These are phyloP conservation scores for Cylindroiulus punctatus DNA, from an alignment of 2,888 invertebrate species.

Conservation along the genomic window DNA sequence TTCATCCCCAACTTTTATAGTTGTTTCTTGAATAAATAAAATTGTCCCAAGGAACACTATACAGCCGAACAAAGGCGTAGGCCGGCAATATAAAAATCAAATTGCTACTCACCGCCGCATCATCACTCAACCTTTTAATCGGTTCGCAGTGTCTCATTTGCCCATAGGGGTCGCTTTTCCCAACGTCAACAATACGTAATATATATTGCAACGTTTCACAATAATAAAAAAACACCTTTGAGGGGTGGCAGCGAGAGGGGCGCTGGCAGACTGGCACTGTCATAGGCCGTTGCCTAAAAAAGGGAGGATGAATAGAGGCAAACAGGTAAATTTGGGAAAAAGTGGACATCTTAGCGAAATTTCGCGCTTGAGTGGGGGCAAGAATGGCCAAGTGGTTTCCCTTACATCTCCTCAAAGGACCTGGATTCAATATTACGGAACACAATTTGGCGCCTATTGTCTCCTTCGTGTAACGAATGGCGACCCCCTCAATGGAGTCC, in stretches of 20 bases:
- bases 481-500: slow-evolving; percentile 30
- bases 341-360: slow-evolving; percentile 47
- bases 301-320: slow-evolving; percentile 37
- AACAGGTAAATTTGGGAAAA: slow-evolving; percentile 44
- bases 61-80: not conserved
- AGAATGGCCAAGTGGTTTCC: slow-evolving; percentile 45
- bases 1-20: not conserved
- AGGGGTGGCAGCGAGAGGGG: not conserved
- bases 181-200: slow-evolving; percentile 40
- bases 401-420: slow-evolving; percentile 41
- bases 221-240: not conserved
- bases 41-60: not conserved
- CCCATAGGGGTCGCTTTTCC: slow-evolving; percentile 39
- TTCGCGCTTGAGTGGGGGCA: slow-evolving; percentile 43
- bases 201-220: slow-evolving; percentile 29
- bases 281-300: slow-evolving; percentile 8
- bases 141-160: not conserved
- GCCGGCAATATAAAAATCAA: not conserved
- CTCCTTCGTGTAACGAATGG: slow-evolving; percentile 45
- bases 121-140: slow-evolving; percentile 40
- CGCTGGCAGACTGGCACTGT: not conserved
- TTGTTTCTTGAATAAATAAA: not conserved
- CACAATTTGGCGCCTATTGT: slow-evolving; percentile 44
- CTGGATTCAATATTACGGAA: slow-evolving; percentile 43
- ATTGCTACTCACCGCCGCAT: slow-evolving; percentile 18